Evolutionary conservation across 92 coral and sea anemone genomes (phyloP), one percentile per base, ranked within the genome.

Genomic region (Heliopora coerulea): DNA sequence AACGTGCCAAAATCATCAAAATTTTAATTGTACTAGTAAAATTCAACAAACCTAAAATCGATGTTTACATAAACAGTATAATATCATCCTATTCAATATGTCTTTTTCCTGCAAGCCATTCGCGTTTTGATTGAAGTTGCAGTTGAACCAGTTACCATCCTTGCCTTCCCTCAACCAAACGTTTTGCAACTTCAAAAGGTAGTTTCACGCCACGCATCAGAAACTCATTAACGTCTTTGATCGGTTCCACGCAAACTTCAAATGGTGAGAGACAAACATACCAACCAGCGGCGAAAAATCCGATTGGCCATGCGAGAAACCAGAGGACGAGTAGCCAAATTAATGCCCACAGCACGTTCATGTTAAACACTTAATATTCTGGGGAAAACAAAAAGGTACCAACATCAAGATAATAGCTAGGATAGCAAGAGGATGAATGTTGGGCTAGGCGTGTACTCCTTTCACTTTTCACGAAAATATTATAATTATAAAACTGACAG

Each of bases 211-310:
- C 97, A 15, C 91, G 83, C 97, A 92, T 92, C 32, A 92, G 79
- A 7, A 92, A 82, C 63, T 92, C 97, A 17, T 89, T 92, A 19
- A 92, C 66, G 32, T 73, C 72, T 74, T 87, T 92, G 52, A 92
- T 86, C 35, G 96, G 92, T 21, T 89, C 97, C 17, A 89, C 34
- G 56, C 97, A 92, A 8, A 92, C 96, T 75, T 92, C 97, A 83
- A 87, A 78, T 23, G 97, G 97, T 56, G 96, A 89, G 23, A 92
- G 58, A 44, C 97, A 92, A 32, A 92, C 97, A 79, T 89, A 92
- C 97, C 97, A 92, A 0, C 97, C 91, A 7, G 97, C 97, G 34
- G 91, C 88, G 83, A 92, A 92, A 48, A 89, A 92, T 8, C 97
- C 97, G 41, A 92, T 65, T 1, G 97, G 97, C 97, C 97, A 91